Base-by-base conservation (phyloP, 2,113 vertebrate species). In the Vanacampus margaritifer region DNA sequence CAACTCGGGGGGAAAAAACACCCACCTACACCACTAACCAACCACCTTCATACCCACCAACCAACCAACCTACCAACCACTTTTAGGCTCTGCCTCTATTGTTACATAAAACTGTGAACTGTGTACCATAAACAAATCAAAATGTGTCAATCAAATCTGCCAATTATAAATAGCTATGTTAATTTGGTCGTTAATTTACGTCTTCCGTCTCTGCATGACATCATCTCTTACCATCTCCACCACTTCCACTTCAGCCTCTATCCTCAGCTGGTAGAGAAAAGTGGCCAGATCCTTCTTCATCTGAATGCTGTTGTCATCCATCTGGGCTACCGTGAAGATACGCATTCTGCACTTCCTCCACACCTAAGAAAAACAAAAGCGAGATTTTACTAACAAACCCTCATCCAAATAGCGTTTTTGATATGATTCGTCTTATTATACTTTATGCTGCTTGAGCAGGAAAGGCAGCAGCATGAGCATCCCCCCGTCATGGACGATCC, bases 231-330 rank as follows among this genome's bases (percentile, higher is more conserved):
- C 97, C 97, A 98, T 98, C 89, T 99, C 97, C 37, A 99, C 97
- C 50, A 99, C 97, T 81, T 99, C 97, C 64, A 99, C 96, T 70
- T 99, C 97, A 12, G 97, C 97, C 84, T 99, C 97, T 64, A 99
- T 94, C 72, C 97, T 92, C 37, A 99, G 91, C 66, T 99, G 97
- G 79, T 98, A 99, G 9, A 99, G 92, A 77, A 99, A 99, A 16
- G 91, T 90, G 23, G 96, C 97, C 74, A 99, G 89, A 67, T 98
- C 97, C 69, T 98, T 99, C 88, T 98, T 99, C 97, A 99, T 99
- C 88, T 99, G 97, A 79, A 99, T 98, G 78, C 97, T 99, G 81
- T 99, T 99, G 86, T 99, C 97, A 1, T 99, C 95, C 95, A 99
- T 96, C 86, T 99, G 97, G 67, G 97, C 97, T 21, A 99, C 97